These are phyloP conservation scores for Cettia cetti DNA, from an alignment of 2,113 vertebrate species.

Conservation along the genomic window DNA sequence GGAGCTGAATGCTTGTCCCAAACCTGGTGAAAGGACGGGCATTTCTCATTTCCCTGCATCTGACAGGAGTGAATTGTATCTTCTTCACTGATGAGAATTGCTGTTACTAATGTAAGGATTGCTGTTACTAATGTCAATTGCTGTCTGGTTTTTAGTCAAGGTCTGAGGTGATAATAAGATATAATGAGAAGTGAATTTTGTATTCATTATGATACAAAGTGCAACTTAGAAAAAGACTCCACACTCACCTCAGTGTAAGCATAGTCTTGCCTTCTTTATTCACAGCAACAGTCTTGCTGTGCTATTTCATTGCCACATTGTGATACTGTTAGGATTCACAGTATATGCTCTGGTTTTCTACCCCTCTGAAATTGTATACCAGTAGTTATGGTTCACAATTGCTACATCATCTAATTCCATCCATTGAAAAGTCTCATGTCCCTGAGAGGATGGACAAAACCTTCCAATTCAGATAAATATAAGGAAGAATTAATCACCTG, in stretches of 20 bases:
- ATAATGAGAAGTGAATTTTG: not conserved
- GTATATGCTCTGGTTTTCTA: not conserved
- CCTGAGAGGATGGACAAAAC: not conserved
- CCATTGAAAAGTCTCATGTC: not conserved
- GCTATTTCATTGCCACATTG: not conserved
- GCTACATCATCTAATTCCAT: not conserved
- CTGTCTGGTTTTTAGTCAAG: not conserved
- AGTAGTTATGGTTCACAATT: not conserved
- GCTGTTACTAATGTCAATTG: not conserved
- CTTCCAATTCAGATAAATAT: not conserved
- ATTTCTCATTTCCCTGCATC: not conserved
- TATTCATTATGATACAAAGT: not conserved
- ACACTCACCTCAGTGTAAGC: not conserved
- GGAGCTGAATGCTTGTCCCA: rapidly evolving
- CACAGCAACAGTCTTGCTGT: not conserved
- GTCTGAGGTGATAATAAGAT: not conserved
- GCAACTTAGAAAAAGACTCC: not conserved
- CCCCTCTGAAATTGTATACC: not conserved
- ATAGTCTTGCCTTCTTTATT: not conserved
- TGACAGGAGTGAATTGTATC: not conserved
- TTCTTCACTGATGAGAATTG: not conserved
- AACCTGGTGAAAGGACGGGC: not conserved
- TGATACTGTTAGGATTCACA: not conserved
- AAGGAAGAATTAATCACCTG: not conserved
- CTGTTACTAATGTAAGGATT: not conserved